These are phyloP conservation scores for Bombus waltoni DNA, from an alignment of 1,140 invertebrate genomes.

Conservation along the genomic window DNA sequence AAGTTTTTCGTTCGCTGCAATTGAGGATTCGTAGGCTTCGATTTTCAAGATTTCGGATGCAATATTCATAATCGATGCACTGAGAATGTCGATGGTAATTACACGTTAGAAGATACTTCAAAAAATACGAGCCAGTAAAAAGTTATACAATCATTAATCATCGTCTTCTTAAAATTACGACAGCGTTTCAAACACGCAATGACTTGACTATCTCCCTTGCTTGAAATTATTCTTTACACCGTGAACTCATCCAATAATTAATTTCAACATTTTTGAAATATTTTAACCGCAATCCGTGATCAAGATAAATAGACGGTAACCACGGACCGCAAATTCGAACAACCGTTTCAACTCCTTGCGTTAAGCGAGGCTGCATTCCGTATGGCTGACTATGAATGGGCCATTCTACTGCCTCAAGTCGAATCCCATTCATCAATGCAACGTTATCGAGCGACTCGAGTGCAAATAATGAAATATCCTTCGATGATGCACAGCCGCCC, in stretches of 20 bases:
- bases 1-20: too few species aligned
- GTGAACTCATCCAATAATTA: background rate
- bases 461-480: constrained; percentile 42
- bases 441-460: constrained; percentile 4
- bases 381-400: constrained; percentile 27
- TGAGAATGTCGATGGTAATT: too few species aligned
- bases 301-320: constrained; percentile 20
- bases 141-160: constrained; percentile 11
- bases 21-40: too few species aligned
- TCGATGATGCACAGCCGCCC: background rate
- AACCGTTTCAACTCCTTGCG: background rate
- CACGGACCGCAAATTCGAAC: background rate
- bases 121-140: constrained; percentile 8
- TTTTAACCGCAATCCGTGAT: background rate
- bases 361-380: constrained; percentile 1
- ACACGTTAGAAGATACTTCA: background rate
- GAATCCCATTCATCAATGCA: constrained; percentile 27
- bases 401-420: constrained; percentile 27
- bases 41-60: too few species aligned
- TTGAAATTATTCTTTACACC: background rate
- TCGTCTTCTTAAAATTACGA: constrained; percentile 26
- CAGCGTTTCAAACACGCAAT: background rate
- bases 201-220: background rate
- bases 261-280: constrained; percentile 10
- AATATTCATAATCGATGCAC: too few species aligned